Evolutionary conservation across 2,888 invertebrate genomes (phyloP), one percentile per base, ranked within the genome.

Genomic region (Parnassius mnemosyne): DNA sequence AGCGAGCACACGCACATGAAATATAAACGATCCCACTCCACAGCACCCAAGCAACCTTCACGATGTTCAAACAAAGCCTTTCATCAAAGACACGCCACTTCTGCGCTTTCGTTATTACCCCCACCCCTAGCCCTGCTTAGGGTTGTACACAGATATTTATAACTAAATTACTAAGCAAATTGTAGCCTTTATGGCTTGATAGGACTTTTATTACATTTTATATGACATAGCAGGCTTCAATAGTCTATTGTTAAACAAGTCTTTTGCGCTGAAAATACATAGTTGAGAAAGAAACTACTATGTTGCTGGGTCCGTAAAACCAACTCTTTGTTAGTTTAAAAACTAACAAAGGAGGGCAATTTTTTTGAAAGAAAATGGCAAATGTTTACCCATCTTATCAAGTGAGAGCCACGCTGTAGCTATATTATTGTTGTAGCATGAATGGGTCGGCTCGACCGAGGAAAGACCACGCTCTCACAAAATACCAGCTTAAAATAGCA

Each of bases 61-160:
- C 57, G 54, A 54, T 50, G 42, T 53, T 62, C 43, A 58, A 62
- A 62, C 43, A 57, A 58, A 49, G 43, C 25, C 57, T 57, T 49
- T 34, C 61, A 61, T 61, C 52, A 56, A 57, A 57, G 53, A 53
- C 57, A 57, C 43, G 57, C 43, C 53, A 53, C 47, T 53, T 57
- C 3, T 25, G 52, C 25, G 47, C 43, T 57, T 53, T 42, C 53
- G 49, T 53, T n/a, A 1, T 46, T 34, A 11, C 10, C 34, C 20
- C 43, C 46, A 41, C 10, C 42, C 59, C 47, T 10, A 9, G 11
- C 55, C 49, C 20, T 10, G 9, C 47, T 10, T 9, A 44, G 53
- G 62, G 62, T 44, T 41, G 56, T 54, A 53, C 53, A 16, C 44
- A 11, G 52, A 11, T 12, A 20, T 3, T 34, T 34, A 34, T 34